Percentiles rank a stretch among this genome's conserved stretches.
phyloP scores from a whole-genome alignment of 2,797 vertebrate species.

The Sebastes hubbsi region DNA sequence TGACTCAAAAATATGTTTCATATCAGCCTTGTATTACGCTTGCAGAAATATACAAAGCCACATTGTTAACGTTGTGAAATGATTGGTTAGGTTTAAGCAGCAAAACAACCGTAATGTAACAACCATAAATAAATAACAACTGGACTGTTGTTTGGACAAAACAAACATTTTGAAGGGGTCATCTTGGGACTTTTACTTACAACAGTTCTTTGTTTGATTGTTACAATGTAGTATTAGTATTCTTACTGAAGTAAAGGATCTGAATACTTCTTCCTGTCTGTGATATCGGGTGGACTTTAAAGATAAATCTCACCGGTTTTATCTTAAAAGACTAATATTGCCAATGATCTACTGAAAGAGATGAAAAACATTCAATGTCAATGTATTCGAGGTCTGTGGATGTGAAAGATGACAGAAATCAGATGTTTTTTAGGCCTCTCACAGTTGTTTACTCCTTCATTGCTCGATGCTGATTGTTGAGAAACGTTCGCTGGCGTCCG shows the following conservation, averaged over 20 bases:
- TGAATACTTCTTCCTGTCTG: background rate
- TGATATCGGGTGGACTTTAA: background rate
- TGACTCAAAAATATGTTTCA: too few relatives aligned
- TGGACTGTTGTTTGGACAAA: too few relatives aligned
- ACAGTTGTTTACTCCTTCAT: background rate
- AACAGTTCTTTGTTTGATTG: too few relatives aligned
- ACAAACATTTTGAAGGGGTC: too few relatives aligned
- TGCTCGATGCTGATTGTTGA: background rate
- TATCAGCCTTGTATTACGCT: too few relatives aligned
- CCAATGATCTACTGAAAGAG: background rate
- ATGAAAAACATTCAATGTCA: background rate
- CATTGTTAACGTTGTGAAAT: too few relatives aligned
- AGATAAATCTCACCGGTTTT: background rate
- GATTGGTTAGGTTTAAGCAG: too few relatives aligned
- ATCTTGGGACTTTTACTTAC: too few relatives aligned
- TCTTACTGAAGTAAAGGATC: background rate
- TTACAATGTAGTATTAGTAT: too few relatives aligned
- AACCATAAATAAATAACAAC: too few relatives aligned
- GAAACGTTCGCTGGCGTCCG: background rate
- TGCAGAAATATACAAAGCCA: too few relatives aligned
- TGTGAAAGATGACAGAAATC: background rate
- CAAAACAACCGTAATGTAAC: rapidly evolving
- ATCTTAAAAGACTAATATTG: background rate
- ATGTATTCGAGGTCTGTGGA: background rate
- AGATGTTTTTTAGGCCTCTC: background rate